Percentiles rank a stretch among this genome's conserved stretches.
phyloP scores from a whole-genome alignment of 2,888 invertebrate genomes.

The Diarsia rubi region DNA sequence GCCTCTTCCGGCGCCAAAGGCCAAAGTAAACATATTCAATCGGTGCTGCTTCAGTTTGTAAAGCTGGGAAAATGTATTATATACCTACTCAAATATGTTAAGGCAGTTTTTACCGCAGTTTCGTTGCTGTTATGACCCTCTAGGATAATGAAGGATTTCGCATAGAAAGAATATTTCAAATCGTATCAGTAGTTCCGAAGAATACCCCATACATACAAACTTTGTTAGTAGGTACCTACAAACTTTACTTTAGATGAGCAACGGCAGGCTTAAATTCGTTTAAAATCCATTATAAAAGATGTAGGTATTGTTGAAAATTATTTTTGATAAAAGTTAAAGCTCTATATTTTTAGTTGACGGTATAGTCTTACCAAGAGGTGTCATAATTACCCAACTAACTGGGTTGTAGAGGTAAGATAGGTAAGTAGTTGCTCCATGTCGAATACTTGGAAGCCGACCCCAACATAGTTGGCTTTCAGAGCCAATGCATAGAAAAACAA shows the following conservation, averaged over 20 bases:
- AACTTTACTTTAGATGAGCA: not conserved
- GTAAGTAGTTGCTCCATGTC: no score
- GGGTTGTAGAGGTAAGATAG: no score
- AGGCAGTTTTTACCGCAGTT: not conserved
- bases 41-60: conserved; percentile 25
- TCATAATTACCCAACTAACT: no score
- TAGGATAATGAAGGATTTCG: not conserved
- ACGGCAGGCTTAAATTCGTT: not conserved
- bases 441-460: no score
- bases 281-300: conserved; percentile 6
- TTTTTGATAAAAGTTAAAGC: not conserved
- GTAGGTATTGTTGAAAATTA: not conserved
- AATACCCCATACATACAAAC: not conserved
- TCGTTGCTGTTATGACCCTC: not conserved
- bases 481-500: no score
- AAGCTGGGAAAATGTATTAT: conserved; percentile 20
- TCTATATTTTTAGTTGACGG: not conserved
- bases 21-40: conserved; percentile 52
- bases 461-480: no score
- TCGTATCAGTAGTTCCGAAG: not conserved
- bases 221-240: not conserved
- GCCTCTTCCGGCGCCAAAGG: conserved; percentile 51
- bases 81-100: not conserved
- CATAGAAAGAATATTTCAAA: not conserved
- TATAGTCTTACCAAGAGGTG: no score